Conservation (phyloP, 2,797 vertebrate species). For the Aulostomus chinensis region DNA sequence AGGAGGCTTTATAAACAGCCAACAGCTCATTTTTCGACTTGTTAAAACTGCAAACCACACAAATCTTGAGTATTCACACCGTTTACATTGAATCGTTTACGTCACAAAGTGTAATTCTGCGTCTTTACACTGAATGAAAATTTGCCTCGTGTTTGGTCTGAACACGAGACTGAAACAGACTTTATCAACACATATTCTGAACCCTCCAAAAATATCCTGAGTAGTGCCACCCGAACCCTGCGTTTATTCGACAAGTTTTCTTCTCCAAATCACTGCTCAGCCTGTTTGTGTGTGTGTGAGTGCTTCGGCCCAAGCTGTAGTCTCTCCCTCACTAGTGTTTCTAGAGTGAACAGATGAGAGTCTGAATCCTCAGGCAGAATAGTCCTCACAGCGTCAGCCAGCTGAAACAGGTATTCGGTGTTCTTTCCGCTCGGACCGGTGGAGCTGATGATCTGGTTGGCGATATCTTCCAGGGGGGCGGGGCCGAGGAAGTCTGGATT, state of each 20-base stretch:
- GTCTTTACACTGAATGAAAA: too few species aligned
- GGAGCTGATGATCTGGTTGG: constrained; percentile 88
- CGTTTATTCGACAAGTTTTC: constrained; percentile 22
- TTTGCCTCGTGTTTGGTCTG: too few species aligned
- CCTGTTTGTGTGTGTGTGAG: constrained; percentile 12
- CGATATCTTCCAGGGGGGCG: constrained; percentile 94
- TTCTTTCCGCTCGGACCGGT: constrained; percentile 92
- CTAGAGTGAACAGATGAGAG: constrained; percentile 92
- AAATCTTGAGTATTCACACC: too few species aligned
- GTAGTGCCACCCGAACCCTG: constrained; percentile 33
- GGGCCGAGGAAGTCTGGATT: constrained; percentile 97
- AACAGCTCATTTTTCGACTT: too few species aligned
- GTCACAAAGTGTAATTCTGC: too few species aligned
- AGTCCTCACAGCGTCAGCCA: constrained; percentile 89
- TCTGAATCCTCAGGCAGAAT: constrained; percentile 92
- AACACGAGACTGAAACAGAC: constrained; percentile 2
- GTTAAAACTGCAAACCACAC: too few species aligned
- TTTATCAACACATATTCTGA: constrained; percentile 4
- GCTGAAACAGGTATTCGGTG: constrained; percentile 94
- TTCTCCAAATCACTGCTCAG: constrained; percentile 1
- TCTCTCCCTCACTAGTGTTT: constrained; percentile 86
- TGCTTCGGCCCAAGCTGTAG: constrained; percentile 33
- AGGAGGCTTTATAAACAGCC: too few species aligned
- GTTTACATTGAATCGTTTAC: too few species aligned
- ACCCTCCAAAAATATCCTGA: constrained; percentile 3